Conservation (phyloP, 2,797 vertebrate species). For the Schizopygopsis malacanthus region DNA sequence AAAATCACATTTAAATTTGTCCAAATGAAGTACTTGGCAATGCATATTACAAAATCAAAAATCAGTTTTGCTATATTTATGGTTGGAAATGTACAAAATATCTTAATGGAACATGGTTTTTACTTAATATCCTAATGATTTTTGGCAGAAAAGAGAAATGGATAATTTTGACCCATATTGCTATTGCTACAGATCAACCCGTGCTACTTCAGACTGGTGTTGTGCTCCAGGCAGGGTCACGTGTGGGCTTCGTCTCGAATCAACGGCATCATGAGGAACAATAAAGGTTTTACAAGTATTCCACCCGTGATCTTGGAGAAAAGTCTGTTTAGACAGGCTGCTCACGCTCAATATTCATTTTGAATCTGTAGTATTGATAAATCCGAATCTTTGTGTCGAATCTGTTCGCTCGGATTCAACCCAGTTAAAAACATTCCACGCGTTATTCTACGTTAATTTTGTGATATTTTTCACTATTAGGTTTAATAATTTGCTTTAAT, state of each 20-base stretch:
- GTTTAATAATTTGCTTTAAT: neutral
- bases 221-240: no score
- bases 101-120: no score
- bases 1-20: no score
- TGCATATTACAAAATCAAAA: no score
- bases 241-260: neutral
- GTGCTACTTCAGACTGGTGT: no score
- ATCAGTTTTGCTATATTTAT: no score
- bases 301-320: neutral
- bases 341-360: neutral
- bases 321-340: neutral
- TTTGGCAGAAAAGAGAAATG: no score
- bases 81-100: no score
- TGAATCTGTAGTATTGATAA: neutral
- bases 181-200: no score
- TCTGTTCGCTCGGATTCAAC: neutral
- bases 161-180: no score
- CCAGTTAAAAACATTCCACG: neutral
- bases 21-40: no score
- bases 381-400: neutral
- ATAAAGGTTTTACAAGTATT: neutral
- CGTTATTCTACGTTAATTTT: accelerated
- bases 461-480: neutral
- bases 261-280: neutral
- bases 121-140: no score